Base-by-base conservation (phyloP, 2,797 vertebrate genomes). In the Momotus momota region DNA sequence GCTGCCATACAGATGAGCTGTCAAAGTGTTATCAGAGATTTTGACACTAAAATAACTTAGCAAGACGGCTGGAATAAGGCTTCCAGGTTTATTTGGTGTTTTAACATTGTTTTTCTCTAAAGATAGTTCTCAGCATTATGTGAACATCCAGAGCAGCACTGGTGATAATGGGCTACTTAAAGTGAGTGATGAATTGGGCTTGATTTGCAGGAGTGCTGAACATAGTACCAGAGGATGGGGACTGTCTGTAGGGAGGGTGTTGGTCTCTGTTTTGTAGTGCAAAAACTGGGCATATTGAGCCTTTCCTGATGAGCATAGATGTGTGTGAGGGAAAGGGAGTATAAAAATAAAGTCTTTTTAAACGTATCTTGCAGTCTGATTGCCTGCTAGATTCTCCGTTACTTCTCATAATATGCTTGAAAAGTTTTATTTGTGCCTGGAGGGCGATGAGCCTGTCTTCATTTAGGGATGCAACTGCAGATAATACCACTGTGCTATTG, bases 401-500 rank as follows among this genome's bases (percentile, higher is more conserved):
- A 96, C 96, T 96, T 96, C 94, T 95, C 94, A 94, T 98, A 97
- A 97, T 97, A 97, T 94, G 95, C 97, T 98, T 97, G 95, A 94
- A 96, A 97, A 97, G 93, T 96, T 98, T 97, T 97, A 97, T 98
- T 97, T 97, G 86, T 88, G 96, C 97, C 95, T 96, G 8, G 93
- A 95, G 96, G 95, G 92, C 40, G 84, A 93, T 94, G 94, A 98
- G 96, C 81, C 87, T 96, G 93, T 86, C 92, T 96, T 97, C 96
- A 94, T 96, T 98, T 98, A 94, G 94, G 97, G 95, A 97, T 97
- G 96, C 93, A 75, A 97, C 95, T 92, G 94, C 90, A 93, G 93
- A 95, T 96, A 96, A 96, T 95, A 90, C 81, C 35, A 10, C 29
- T 2, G 16, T 14, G 81, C 88, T 94, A 6, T 84, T 97, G 97